Evolutionary conservation across 2,888 invertebrate species (phyloP).

Genomic region (Apamea crenata): DNA sequence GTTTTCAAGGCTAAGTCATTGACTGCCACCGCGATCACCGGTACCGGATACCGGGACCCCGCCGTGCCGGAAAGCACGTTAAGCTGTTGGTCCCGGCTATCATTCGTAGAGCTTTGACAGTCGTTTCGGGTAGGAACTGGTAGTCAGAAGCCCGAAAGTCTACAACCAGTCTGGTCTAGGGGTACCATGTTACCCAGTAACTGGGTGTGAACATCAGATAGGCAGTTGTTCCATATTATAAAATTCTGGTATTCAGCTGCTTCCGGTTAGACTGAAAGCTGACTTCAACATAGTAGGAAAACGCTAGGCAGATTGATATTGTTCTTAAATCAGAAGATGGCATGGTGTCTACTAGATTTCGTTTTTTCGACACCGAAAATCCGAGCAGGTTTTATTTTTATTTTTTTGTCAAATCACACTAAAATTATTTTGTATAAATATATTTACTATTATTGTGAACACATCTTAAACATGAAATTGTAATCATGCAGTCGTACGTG

Average conservation of each 20-base stretch:
- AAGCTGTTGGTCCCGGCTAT: neutral
- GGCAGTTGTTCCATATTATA: neutral
- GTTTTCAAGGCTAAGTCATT: neutral
- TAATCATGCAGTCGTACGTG: slow-evolving; percentile 91
- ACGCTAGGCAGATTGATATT: neutral
- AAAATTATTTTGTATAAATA: neutral
- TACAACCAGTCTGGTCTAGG: neutral
- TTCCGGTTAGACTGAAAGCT: neutral
- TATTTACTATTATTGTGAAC: neutral
- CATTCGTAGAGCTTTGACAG: neutral
- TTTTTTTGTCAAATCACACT: neutral
- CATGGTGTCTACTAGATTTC: neutral
- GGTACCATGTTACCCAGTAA: neutral
- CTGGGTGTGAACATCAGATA: neutral
- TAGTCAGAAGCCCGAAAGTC: neutral
- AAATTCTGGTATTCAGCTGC: neutral
- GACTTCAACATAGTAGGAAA: neutral
- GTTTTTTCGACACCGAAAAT: no score
- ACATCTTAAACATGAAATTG: neutral
- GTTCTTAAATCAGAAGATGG: neutral
- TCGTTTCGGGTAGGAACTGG: neutral
- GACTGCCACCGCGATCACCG: no score
- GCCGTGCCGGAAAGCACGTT: neutral
- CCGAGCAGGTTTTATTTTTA: neutral
- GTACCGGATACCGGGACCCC: neutral